Conservation (phyloP, 1,140 invertebrate genomes). For the Amyelois transitella region DNA sequence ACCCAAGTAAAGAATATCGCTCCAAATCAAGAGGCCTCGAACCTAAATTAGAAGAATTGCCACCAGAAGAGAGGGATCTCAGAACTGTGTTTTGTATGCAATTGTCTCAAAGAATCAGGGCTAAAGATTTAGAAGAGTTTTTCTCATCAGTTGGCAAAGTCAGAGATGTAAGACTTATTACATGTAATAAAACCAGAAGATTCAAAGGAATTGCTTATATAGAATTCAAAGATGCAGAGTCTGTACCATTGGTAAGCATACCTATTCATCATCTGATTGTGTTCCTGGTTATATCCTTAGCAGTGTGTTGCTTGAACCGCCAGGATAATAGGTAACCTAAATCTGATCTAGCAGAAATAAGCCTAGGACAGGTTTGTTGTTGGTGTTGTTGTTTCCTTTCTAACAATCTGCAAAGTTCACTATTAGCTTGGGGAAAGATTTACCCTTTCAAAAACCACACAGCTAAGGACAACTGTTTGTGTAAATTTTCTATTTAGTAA, state of each 20-base stretch:
- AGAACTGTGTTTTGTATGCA: constrained; percentile 99
- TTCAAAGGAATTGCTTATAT: constrained; percentile 99
- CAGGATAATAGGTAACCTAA: too few relatives aligned
- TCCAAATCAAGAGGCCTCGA: constrained; percentile 65
- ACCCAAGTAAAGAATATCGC: constrained; percentile 46
- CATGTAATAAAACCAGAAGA: constrained; percentile 98
- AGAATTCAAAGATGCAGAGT: constrained; percentile 98
- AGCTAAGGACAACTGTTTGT: too few relatives aligned
- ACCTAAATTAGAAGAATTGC: constrained; percentile 82
- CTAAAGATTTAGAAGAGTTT: constrained; percentile 98
- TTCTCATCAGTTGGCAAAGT: constrained; percentile 99
- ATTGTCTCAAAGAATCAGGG: constrained; percentile 93
- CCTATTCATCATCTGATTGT: not conserved
- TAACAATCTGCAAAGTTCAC: too few relatives aligned
- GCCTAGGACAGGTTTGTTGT: too few relatives aligned
- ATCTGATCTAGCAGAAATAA: too few relatives aligned
- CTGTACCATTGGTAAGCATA: constrained; percentile 89
- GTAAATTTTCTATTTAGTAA: too few relatives aligned
- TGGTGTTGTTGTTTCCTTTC: too few relatives aligned
- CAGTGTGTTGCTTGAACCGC: too few relatives aligned
- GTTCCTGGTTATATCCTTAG: too few relatives aligned
- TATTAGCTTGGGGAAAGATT: too few relatives aligned
- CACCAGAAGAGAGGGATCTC: constrained; percentile 98
- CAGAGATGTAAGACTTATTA: constrained; percentile 97
- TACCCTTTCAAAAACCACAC: too few relatives aligned